Evolutionary conservation across 2,113 vertebrate species (phyloP).

Genomic region (Montifringilla adamsi): DNA sequence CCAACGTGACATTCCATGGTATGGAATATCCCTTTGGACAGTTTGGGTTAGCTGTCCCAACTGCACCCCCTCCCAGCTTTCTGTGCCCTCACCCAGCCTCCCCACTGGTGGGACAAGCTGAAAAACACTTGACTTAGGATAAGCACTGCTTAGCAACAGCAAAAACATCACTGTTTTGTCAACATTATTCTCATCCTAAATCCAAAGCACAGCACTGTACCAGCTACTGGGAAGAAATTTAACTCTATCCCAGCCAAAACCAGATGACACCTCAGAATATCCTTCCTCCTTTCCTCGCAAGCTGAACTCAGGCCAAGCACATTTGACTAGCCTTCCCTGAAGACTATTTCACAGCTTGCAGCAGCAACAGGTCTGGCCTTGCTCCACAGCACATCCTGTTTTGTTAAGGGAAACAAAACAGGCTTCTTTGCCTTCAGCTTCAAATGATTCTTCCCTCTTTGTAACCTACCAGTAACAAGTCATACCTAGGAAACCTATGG

Average conservation of each 20-base stretch:
- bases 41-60: neutral
- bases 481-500: fast-evolving
- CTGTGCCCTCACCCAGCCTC: neutral
- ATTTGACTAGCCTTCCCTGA: neutral
- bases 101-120: neutral
- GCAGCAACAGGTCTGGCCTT: neutral
- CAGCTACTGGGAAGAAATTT: neutral
- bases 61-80: neutral
- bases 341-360: neutral
- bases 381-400: neutral
- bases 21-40: neutral
- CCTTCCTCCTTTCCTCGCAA: neutral
- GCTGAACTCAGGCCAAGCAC: neutral
- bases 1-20: fast-evolving
- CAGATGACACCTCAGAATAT: neutral
- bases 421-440: neutral
- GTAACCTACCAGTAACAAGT: neutral
- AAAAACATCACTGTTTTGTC: neutral
- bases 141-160: neutral
- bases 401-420: neutral
- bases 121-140: neutral
- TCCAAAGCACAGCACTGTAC: neutral
- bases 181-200: neutral
- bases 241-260: neutral
- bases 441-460: neutral